Percentiles rank a stretch among this genome's conserved stretches.
Evolutionary conservation across 1,140 invertebrate species (phyloP).

Genomic region (Lerema accius): DNA sequence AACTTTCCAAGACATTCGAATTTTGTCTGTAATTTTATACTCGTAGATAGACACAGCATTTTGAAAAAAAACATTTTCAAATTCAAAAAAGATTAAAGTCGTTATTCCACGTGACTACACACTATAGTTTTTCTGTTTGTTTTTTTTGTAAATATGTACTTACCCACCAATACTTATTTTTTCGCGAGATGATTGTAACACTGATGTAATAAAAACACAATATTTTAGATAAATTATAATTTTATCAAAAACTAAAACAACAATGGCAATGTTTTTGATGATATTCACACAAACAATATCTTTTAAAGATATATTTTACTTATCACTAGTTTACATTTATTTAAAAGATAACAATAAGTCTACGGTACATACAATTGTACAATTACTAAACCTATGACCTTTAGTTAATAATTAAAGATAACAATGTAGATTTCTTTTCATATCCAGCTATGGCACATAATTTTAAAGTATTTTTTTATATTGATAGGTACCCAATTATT

Average conservation of each 20-base stretch:
- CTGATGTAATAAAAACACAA: conserved; percentile 19
- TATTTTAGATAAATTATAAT: conserved; percentile 58
- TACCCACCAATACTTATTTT: too few relatives aligned
- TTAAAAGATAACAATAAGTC: conserved; percentile 31
- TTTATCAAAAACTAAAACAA: conserved; percentile 65
- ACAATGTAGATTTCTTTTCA: background rate
- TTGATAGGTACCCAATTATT: too few relatives aligned
- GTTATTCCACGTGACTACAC: too few relatives aligned
- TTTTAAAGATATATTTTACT: conserved; percentile 54
- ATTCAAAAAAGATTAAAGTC: too few relatives aligned
- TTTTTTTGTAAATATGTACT: too few relatives aligned
- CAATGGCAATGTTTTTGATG: conserved; percentile 62
- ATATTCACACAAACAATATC: conserved; percentile 51
- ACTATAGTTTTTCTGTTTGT: too few relatives aligned
- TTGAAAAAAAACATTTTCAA: too few relatives aligned
- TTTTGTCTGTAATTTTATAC: too few relatives aligned
- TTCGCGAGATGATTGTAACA: too few relatives aligned
- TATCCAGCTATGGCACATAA: conserved; percentile 25
- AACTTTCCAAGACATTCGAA: too few relatives aligned
- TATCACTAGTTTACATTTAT: conserved; percentile 54
- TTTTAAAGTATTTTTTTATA: background rate
- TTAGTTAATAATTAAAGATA: conserved; percentile 4
- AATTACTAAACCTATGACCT: background rate
- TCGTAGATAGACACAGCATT: too few relatives aligned
- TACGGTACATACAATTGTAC: conserved; percentile 8